phyloP scores from a whole-genome alignment of 2,888 invertebrate genomes.

The Augochlorella aurata region DNA sequence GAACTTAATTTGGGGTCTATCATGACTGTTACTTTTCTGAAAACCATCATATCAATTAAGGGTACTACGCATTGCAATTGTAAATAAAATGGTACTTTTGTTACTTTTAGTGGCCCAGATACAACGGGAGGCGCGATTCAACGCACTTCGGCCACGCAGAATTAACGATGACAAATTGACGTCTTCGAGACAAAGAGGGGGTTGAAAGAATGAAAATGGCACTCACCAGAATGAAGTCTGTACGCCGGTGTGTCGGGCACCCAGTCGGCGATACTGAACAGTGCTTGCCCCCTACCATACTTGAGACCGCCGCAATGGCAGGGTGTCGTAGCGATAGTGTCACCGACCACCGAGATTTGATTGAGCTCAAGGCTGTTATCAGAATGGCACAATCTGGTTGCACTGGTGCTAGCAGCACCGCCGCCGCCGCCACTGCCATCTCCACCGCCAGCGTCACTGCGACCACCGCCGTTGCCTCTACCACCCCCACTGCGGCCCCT shows the following conservation, averaged over 20 bases:
- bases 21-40: too few relatives aligned
- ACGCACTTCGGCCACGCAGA: too few relatives aligned
- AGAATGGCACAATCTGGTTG: constrained; percentile 79
- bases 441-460: constrained; percentile 66
- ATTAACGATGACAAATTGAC: background rate
- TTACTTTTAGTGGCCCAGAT: too few relatives aligned
- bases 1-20: too few relatives aligned
- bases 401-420: constrained; percentile 77
- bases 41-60: too few relatives aligned
- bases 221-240: constrained; percentile 75
- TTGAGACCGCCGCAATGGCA: constrained; percentile 80
- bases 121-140: too few relatives aligned
- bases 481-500: constrained; percentile 78
- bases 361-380: constrained; percentile 82
- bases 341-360: constrained; percentile 83
- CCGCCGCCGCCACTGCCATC: constrained; percentile 73
- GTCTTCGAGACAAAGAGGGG: background rate
- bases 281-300: constrained; percentile 82
- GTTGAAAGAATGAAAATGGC: background rate
- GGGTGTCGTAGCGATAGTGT: constrained; percentile 77
- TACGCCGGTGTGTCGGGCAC: constrained; percentile 76
- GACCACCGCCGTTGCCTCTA: constrained; percentile 71
- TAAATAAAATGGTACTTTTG: too few relatives aligned
- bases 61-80: too few relatives aligned
- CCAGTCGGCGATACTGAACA: constrained; percentile 80